A percentile compares a stretch with the other conserved stretches of the same genome.
Evolutionary conservation across 2,797 vertebrate genomes (phyloP).

Genomic region (Labeo calbasu): DNA sequence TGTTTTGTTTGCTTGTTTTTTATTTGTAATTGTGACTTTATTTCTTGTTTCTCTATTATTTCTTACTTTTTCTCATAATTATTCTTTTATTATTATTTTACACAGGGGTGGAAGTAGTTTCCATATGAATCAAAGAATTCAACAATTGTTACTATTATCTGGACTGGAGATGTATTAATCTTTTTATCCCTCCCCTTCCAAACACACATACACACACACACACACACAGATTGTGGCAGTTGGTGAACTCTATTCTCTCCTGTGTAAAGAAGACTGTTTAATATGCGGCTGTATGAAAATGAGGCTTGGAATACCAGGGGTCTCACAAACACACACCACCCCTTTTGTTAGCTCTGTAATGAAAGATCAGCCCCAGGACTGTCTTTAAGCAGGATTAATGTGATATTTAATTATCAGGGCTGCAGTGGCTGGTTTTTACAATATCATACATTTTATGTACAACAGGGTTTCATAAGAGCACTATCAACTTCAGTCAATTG

Average conservation of each 20-base stretch:
- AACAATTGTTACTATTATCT: not conserved
- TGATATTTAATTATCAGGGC: constrained; percentile 29
- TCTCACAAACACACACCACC: constrained; percentile 37
- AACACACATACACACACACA: not conserved
- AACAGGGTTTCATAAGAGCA: not conserved
- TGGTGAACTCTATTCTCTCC: constrained; percentile 54
- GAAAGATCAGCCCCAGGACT: constrained; percentile 52
- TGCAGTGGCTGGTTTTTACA: not conserved
- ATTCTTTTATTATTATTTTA: not conserved
- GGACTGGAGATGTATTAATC: not conserved
- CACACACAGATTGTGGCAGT: constrained; percentile 41
- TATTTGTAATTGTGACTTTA: not conserved
- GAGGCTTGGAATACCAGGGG: constrained; percentile 64
- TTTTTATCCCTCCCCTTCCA: not conserved
- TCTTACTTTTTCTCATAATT: not conserved
- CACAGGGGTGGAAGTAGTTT: not conserved
- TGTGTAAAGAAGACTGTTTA: constrained; percentile 62
- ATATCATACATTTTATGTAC: not conserved
- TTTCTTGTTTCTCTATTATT: not conserved
- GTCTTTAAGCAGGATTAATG: constrained; percentile 68
- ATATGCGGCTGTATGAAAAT: constrained; percentile 77
- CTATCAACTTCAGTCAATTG: not conserved
- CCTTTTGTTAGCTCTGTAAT: constrained; percentile 12
- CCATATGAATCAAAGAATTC: not conserved
- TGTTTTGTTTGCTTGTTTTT: not conserved